These are phyloP conservation scores for Eptatretus atami DNA, from an alignment of 2,797 vertebrate species.

Conservation along the genomic window DNA sequence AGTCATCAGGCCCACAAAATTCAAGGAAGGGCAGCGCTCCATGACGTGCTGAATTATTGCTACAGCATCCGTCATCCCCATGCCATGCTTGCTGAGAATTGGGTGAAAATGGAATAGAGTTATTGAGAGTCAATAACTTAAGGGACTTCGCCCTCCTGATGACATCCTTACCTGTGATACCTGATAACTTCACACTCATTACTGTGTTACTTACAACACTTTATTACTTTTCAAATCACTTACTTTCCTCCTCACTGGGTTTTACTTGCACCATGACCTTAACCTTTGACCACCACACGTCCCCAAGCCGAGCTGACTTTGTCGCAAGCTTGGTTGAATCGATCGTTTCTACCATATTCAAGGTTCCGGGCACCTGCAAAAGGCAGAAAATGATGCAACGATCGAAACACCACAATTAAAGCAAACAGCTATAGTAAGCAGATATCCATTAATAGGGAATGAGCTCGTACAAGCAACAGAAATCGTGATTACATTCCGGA, in stretches of 20 bases:
- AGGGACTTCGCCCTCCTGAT: no score
- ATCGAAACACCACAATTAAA: no score
- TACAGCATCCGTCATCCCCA: constrained; percentile 28
- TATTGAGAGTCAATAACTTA: neutral
- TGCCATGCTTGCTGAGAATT: constrained; percentile 44
- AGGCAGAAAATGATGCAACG: constrained; percentile 7
- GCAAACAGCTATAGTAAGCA: no score
- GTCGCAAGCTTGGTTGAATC: constrained; percentile 60
- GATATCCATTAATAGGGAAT: no score
- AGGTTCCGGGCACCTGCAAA: constrained; percentile 48
- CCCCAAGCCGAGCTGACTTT: constrained; percentile 65
- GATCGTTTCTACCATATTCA: constrained; percentile 59
- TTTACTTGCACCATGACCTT: constrained; percentile 86
- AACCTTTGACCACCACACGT: constrained; percentile 36
- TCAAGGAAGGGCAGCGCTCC: constrained; percentile 32
- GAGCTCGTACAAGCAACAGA: no score
- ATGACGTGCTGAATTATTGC: constrained; percentile 35
- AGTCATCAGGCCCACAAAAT: constrained; percentile 78
- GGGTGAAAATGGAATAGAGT: no score
- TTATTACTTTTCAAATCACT: constrained; percentile 13
- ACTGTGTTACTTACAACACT: no score
- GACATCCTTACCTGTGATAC: neutral
- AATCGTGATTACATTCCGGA: no score
- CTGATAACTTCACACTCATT: neutral
- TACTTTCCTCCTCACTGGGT: constrained; percentile 72